A percentile compares a stretch with the other conserved stretches of the same genome.
Conservation (phyloP, 2,797 vertebrate species). For the Enteromius fasciolatus region DNA sequence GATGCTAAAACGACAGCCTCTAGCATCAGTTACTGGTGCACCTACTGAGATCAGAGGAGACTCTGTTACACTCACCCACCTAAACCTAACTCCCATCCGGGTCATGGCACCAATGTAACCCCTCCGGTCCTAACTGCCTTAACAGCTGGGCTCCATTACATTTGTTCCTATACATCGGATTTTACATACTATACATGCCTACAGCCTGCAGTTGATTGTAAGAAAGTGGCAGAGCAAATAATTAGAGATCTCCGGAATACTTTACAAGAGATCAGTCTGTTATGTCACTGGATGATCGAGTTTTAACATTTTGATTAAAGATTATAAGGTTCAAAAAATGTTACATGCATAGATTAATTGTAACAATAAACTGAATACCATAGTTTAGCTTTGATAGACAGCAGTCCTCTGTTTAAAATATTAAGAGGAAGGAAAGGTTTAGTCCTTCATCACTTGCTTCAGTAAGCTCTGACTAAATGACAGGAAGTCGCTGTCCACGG, state of each 20-base stretch:
- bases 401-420: not conserved
- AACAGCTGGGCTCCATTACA: not conserved
- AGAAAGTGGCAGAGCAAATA: not conserved
- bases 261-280: not conserved
- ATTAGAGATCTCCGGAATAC: not conserved
- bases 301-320: not conserved
- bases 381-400: not conserved
- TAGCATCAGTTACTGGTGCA: not conserved
- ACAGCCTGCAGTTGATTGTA: not conserved
- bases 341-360: not conserved
- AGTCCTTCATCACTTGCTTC: constrained; percentile 19
- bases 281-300: not conserved
- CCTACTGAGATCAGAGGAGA: not conserved
- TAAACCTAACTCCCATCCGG: not conserved
- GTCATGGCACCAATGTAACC: not conserved
- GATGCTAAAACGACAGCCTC: not conserved
- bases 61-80: not conserved
- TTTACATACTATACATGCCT: not conserved
- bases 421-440: not conserved
- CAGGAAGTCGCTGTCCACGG: constrained; percentile 60
- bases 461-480: constrained; percentile 25
- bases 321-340: not conserved
- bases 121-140: not conserved
- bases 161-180: not conserved
- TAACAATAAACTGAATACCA: not conserved